Percentiles rank a stretch among this genome's conserved stretches.
These are phyloP conservation scores for Drosophila helvetica DNA, from an alignment of 2,888 invertebrate species.

Conservation along the genomic window DNA sequence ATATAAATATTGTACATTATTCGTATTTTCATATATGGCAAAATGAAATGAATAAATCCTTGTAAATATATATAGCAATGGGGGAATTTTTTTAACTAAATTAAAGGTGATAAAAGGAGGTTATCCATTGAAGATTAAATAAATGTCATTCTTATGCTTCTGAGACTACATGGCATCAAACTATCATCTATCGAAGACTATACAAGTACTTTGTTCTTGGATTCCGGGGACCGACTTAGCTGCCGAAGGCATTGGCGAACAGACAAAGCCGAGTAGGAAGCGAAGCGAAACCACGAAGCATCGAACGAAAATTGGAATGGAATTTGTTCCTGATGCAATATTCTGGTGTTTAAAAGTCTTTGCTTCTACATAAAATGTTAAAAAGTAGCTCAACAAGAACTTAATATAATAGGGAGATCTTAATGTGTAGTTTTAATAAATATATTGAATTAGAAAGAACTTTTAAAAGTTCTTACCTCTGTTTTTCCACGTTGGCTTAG, in stretches of 20 bases:
- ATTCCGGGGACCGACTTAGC: too few species aligned
- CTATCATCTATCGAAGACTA: too few species aligned
- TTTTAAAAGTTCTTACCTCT: not conserved
- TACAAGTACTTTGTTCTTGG: too few species aligned
- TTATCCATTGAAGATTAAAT: not conserved
- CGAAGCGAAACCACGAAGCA: too few species aligned
- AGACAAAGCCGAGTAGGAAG: too few species aligned
- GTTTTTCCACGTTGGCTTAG: not conserved
- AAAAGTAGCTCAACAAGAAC: too few species aligned
- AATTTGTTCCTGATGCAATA: too few species aligned
- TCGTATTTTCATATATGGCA: slow-evolving; percentile 26
- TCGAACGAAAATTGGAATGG: too few species aligned
- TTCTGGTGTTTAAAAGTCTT: not conserved
- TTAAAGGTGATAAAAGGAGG: not conserved
- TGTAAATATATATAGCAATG: slow-evolving; percentile 41
- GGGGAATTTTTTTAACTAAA: not conserved
- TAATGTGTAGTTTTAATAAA: not conserved
- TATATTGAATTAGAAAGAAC: not conserved
- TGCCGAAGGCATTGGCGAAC: too few species aligned
- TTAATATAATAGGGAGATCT: too few species aligned
- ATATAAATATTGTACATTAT: slow-evolving; percentile 42
- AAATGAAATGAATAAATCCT: slow-evolving; percentile 39
- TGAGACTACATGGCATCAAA: not conserved
- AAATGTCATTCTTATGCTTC: not conserved
- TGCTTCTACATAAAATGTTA: not conserved